Conservation (phyloP, 2,113 vertebrate species). For the Prietella phreatophila region DNA sequence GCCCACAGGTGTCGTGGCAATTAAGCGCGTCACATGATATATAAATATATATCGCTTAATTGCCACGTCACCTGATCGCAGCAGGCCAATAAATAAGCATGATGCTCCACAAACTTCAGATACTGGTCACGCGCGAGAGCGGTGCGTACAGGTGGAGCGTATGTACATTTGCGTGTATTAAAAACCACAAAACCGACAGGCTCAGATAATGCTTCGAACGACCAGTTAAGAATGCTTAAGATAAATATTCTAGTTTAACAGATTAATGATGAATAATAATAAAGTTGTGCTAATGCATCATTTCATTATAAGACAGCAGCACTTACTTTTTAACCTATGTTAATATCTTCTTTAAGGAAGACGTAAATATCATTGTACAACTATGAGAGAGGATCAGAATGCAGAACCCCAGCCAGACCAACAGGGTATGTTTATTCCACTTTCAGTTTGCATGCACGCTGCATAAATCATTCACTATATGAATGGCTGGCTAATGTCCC, state of each 20-base stretch:
- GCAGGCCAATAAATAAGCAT: too few species aligned
- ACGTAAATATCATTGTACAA: neutral
- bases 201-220: neutral
- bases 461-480: neutral
- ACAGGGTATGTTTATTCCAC: conserved; percentile 13
- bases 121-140: too few species aligned
- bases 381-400: conserved; percentile 38
- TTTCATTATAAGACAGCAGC: neutral
- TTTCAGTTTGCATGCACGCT: neutral
- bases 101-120: too few species aligned
- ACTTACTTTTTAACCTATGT: neutral
- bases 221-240: neutral
- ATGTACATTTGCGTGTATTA: too few species aligned
- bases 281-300: neutral
- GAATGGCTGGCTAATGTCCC: neutral
- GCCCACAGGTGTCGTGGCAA: too few species aligned
- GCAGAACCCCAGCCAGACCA: conserved; percentile 14
- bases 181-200: too few species aligned
- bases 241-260: neutral
- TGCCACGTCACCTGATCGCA: too few species aligned
- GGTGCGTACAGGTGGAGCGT: too few species aligned
- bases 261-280: neutral
- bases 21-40: too few species aligned
- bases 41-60: too few species aligned
- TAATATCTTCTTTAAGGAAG: conserved; percentile 6